A percentile compares a stretch with the other conserved stretches of the same genome.
These are phyloP conservation scores for Tinamus guttatus DNA, from an alignment of 2,113 vertebrate genomes.

Conservation along the genomic window DNA sequence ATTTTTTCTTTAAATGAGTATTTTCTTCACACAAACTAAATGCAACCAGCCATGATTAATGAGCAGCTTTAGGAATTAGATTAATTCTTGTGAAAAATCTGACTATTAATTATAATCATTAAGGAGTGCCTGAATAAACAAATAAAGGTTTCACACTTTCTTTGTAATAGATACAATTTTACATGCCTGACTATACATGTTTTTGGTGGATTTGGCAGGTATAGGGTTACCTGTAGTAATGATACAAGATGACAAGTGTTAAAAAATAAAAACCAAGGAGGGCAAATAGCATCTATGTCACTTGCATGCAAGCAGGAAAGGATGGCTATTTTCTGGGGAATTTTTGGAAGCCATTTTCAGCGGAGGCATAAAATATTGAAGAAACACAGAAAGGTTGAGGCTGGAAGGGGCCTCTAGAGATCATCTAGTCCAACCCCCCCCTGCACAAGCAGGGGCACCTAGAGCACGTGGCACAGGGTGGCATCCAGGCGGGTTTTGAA, in stretches of 20 bases:
- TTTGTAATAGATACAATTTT: background rate
- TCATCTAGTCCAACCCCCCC: no score
- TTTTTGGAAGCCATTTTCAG: background rate
- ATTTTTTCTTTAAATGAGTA: background rate
- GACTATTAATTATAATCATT: conserved; percentile 45
- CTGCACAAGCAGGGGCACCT: no score
- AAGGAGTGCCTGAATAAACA: conserved; percentile 43
- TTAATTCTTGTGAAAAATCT: background rate
- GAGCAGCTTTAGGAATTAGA: conserved; percentile 35
- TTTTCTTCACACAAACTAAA: background rate
- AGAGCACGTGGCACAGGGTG: no score
- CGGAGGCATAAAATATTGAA: background rate
- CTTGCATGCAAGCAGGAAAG: background rate
- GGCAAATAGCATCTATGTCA: background rate
- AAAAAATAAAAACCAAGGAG: background rate
- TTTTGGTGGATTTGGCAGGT: background rate
- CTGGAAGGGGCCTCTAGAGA: no score
- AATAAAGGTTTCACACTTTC: conserved; percentile 28
- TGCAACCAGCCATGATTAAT: background rate
- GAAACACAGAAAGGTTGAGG: no score
- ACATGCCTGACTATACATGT: background rate
- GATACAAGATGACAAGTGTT: background rate
- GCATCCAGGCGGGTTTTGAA: no score
- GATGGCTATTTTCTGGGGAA: background rate
- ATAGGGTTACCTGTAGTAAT: background rate